These are phyloP conservation scores for Lasioglossum albipes DNA, from an alignment of 1,140 invertebrate species.

Conservation along the genomic window DNA sequence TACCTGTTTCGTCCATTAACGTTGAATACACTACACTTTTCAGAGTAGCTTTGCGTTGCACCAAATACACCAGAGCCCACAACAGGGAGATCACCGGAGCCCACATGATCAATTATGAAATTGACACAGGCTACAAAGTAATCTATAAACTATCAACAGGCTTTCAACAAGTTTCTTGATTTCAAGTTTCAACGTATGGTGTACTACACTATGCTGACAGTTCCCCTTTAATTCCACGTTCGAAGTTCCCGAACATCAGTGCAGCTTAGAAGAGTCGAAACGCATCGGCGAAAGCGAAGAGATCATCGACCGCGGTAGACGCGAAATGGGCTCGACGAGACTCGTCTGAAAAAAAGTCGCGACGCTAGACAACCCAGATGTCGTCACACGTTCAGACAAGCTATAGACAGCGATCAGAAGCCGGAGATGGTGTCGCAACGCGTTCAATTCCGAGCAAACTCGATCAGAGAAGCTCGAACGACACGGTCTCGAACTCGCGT, in stretches of 20 bases:
- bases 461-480: not conserved
- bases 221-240: not conserved
- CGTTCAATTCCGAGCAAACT: not conserved
- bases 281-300: conserved; percentile 16
- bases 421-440: not conserved
- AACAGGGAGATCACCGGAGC: conserved; percentile 59
- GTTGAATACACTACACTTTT: conserved; percentile 25
- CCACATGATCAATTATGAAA: conserved; percentile 51
- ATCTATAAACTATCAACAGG: not conserved
- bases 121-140: not conserved
- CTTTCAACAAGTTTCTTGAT: not conserved
- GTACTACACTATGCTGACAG: too few relatives aligned
- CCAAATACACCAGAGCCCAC: conserved; percentile 56
- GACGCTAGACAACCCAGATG: conserved; percentile 16
- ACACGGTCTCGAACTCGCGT: too few relatives aligned
- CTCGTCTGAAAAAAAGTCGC: conserved; percentile 40
- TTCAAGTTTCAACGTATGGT: too few relatives aligned
- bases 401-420: conserved; percentile 13
- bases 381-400: conserved; percentile 18
- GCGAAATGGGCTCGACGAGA: conserved; percentile 13
- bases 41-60: conserved; percentile 52
- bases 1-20: conserved; percentile 24
- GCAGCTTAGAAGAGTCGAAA: not conserved
- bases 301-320: conserved; percentile 39
- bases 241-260: not conserved